Base-by-base conservation (phyloP, 2,888 invertebrate species). In the Anagyrus pseudococci region DNA sequence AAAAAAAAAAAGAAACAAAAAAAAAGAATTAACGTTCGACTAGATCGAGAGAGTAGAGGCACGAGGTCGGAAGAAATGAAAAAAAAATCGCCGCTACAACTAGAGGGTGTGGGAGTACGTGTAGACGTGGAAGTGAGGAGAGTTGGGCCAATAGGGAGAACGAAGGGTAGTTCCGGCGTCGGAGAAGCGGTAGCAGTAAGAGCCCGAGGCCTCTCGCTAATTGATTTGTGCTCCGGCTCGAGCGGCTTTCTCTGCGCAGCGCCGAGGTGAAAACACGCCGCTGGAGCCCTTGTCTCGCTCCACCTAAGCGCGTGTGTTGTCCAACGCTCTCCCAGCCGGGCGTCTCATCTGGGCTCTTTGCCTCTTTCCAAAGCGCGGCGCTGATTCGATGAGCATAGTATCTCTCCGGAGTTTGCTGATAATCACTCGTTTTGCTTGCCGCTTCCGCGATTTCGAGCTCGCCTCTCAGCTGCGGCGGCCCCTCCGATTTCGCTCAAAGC, bases 151-250 rank as follows among this genome's bases (percentile, higher is more conserved):
- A n/a, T n/a, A n/a, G 54, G 67, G 65, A 62, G 54, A 20, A 44
- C 56, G 26, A 8, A 56, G 66, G 59, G 56, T 65, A 65, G 70
- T 26, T 40, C 13, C 19, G 17, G 4, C 33, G 50, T 4, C 41
- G n/a, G n/a, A n/a, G n/a, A 17, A 40, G 69, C 64, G 48, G 67
- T 55, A 53, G 57, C n/a, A n/a, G n/a, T n/a, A n/a, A 29, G 29
- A 4, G 68, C 64, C 73, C 65, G 69, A 71, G 73, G 73, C 73
- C 71, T 69, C 69, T 63, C 68, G 72, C 75, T 77, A 77, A 77
- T 77, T 77, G 77, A 77, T 77, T 77, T 75, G 75, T 76, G 73
- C 75, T 74, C 67, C 72, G 70, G 73, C 73, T 73, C 69, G 72
- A 69, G 72, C 68, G 69, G 69, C 69, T 69, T 67, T 62, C 66